phyloP scores from a whole-genome alignment of 2,113 vertebrate genomes.

The Takifugu flavidus region DNA sequence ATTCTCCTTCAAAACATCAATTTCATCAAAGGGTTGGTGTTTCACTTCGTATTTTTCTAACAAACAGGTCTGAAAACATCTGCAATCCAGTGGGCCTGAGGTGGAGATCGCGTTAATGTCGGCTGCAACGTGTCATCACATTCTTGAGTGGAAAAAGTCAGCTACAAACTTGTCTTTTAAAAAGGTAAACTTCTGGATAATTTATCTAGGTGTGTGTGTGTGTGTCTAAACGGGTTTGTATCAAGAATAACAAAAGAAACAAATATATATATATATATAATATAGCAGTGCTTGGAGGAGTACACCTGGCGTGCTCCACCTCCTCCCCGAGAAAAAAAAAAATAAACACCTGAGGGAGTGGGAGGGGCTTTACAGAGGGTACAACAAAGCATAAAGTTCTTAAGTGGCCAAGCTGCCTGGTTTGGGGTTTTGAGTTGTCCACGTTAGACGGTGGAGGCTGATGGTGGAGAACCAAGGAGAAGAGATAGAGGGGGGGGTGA shows the following conservation, averaged over 20 bases:
- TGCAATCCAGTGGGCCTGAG: conserved; percentile 66
- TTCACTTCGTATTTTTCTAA: conserved; percentile 36
- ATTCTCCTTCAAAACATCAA: conserved; percentile 65
- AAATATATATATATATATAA: conserved; percentile 43
- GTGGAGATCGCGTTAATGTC: conserved; percentile 52
- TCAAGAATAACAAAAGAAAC: conserved; percentile 66
- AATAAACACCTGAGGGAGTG: conserved; percentile 36
- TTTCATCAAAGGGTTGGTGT: conserved; percentile 58
- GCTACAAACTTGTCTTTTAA: conserved; percentile 64
- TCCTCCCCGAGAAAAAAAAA: conserved; percentile 1
- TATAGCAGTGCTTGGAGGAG: conserved; percentile 73
- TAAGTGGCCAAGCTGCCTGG: conserved; percentile 77
- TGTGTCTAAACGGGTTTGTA: conserved; percentile 65
- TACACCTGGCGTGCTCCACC: conserved; percentile 40
- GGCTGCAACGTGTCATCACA: conserved; percentile 62
- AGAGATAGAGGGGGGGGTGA: conserved; percentile 27
- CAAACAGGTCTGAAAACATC: conserved; percentile 54
- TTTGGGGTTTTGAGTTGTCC: conserved; percentile 65
- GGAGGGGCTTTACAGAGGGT: conserved; percentile 45
- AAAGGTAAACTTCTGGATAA: conserved; percentile 65
- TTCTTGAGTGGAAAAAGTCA: conserved; percentile 69
- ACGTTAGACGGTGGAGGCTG: conserved; percentile 24
- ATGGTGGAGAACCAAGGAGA: conserved; percentile 38
- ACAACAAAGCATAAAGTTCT: conserved; percentile 68
- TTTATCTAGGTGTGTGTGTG: conserved; percentile 56